A percentile compares a stretch with the other conserved stretches of the same genome.
Evolutionary conservation across 30 jellyfish, hydroid and myxozoan genomes (phyloP).

Genomic region (Aurelia sp.): DNA sequence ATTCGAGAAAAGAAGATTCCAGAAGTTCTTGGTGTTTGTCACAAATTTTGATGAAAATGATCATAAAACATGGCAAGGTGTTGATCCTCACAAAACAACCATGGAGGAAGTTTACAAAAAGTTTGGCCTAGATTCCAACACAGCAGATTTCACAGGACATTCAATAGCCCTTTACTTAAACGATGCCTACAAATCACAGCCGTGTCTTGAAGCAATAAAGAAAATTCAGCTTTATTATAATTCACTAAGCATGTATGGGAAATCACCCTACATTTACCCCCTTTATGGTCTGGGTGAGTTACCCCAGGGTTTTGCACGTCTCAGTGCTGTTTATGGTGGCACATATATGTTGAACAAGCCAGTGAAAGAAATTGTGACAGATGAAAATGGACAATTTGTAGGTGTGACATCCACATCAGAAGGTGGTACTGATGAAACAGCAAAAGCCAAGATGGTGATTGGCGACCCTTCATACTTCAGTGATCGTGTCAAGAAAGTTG

Average conservation of each 20-base stretch:
- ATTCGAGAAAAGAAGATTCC: slow-evolving; percentile 93
- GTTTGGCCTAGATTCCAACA: slow-evolving; percentile 91
- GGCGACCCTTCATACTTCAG: slow-evolving; percentile 99
- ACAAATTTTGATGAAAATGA: slow-evolving; percentile 71
- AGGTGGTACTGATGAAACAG: slow-evolving; percentile 85
- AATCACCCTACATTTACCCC: slow-evolving; percentile 97
- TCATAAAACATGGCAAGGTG: slow-evolving; percentile 85
- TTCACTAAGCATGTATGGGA: slow-evolving; percentile 90
- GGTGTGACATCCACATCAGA: slow-evolving; percentile 88
- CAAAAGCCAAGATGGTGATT: slow-evolving; percentile 93
- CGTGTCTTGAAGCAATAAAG: slow-evolving; percentile 81
- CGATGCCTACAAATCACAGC: slow-evolving; percentile 83
- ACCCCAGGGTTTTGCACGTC: slow-evolving; percentile 99
- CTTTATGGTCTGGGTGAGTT: slow-evolving; percentile 99
- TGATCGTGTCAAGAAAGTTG: slow-evolving; percentile 88
- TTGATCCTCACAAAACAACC: slow-evolving; percentile 83
- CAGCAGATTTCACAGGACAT: slow-evolving; percentile 99
- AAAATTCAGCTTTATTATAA: slow-evolving; percentile 78
- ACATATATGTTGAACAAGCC: slow-evolving; percentile 98
- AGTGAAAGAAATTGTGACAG: slow-evolving; percentile 84
- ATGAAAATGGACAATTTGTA: slow-evolving; percentile 87
- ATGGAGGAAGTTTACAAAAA: slow-evolving; percentile 94
- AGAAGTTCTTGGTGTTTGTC: slow-evolving; percentile 82
- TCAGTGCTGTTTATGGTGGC: slow-evolving; percentile 99
- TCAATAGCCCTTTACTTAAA: slow-evolving; percentile 86